Conservation (phyloP, 2,113 vertebrate genomes). For the Sapayoa aenigma region DNA sequence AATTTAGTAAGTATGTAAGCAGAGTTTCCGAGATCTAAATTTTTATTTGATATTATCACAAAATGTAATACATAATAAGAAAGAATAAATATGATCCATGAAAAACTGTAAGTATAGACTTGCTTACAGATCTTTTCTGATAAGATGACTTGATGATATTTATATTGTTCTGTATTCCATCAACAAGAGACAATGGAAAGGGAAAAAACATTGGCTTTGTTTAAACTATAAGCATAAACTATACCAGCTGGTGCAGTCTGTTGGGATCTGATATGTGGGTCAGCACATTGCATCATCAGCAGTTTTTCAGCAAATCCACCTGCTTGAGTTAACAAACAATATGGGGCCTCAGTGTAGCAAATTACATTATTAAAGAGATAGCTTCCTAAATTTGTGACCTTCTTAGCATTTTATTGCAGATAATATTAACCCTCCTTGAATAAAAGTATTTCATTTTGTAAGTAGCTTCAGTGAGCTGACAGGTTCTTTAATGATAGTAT, state of each 20-base stretch:
- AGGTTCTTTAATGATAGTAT: neutral
- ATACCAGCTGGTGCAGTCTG: conserved; percentile 77
- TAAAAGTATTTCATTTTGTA: neutral
- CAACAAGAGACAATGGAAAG: conserved; percentile 35
- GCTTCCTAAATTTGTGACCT: conserved; percentile 34
- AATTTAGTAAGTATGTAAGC: neutral
- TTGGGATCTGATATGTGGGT: conserved; percentile 84
- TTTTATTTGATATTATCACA: neutral
- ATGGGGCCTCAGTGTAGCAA: conserved; percentile 44
- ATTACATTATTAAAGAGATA: conserved; percentile 74
- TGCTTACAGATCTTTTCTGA: neutral
- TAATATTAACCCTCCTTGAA: neutral
- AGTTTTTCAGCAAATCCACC: conserved; percentile 73
- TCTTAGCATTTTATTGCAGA: conserved; percentile 32
- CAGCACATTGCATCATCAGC: conserved; percentile 85
- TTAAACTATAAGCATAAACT: conserved; percentile 50
- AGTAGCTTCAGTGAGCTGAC: neutral
- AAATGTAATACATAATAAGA: neutral
- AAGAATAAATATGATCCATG: accelerated
- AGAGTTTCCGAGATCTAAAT: neutral
- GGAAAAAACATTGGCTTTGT: conserved; percentile 29
- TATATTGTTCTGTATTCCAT: conserved; percentile 37
- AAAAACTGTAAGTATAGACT: neutral
- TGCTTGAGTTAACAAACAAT: conserved; percentile 74
- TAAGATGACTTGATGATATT: conserved; percentile 16